Evolutionary conservation across 30 jellyfish, hydroid and myxozoan genomes (phyloP).

Genomic region (Chrysaora quinquecirrha): DNA sequence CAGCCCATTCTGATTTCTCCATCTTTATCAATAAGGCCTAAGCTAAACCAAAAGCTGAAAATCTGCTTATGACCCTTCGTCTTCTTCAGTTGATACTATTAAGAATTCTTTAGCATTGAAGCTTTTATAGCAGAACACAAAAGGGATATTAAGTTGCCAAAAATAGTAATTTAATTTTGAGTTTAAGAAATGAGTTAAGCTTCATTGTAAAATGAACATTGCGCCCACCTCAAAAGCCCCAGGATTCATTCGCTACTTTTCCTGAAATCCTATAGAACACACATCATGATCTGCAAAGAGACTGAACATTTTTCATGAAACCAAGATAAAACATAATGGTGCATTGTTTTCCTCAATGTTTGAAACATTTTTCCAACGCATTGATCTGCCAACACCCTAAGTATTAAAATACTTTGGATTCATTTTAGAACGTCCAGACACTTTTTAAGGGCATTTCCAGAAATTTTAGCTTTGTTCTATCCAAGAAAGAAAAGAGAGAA

Average conservation of each 20-base stretch:
- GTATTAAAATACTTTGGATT: background rate
- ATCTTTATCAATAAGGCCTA: background rate
- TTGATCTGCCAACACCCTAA: constrained; percentile 18
- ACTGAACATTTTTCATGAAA: background rate
- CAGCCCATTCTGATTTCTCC: background rate
- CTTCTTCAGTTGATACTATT: too few species aligned
- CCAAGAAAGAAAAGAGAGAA: too few species aligned
- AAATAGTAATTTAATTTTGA: too few species aligned
- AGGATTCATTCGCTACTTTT: background rate
- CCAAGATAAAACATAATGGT: background rate
- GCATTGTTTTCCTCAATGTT: background rate
- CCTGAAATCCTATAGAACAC: background rate
- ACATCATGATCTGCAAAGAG: background rate
- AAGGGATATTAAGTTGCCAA: too few species aligned
- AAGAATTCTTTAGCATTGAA: too few species aligned
- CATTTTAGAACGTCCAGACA: background rate
- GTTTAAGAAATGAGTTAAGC: too few species aligned
- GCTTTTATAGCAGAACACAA: too few species aligned
- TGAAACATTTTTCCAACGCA: background rate
- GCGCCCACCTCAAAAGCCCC: background rate
- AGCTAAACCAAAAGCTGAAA: background rate
- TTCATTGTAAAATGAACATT: background rate
- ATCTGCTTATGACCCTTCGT: too few species aligned
- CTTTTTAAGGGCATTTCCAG: background rate
- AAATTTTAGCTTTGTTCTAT: too few species aligned